Percentiles rank a stretch among this genome's conserved stretches.
Conservation (phyloP, 2,113 vertebrate species). For the Paradisaea rubra region DNA sequence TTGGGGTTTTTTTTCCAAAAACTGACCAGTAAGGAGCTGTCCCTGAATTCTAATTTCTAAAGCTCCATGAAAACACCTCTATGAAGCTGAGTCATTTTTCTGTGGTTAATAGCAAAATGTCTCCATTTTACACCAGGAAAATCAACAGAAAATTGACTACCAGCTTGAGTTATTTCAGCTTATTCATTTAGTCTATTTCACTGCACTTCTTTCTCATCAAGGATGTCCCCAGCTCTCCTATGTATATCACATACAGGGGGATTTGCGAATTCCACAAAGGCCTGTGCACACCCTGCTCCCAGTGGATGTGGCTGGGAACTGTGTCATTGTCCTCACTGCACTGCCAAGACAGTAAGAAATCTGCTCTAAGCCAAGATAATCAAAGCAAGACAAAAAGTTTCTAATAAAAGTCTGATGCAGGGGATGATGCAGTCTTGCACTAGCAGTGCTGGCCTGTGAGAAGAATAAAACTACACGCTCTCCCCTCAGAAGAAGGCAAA, state of each 20-base stretch:
- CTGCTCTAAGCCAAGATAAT: not conserved
- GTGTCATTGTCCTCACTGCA: not conserved
- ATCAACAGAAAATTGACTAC: not conserved
- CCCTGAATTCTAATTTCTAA: not conserved
- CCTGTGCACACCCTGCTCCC: not conserved
- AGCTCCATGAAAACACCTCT: not conserved
- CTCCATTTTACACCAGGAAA: not conserved
- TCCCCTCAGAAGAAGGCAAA: not conserved
- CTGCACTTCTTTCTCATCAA: not conserved
- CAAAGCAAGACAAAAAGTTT: not conserved
- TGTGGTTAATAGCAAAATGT: not conserved
- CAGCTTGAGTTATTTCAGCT: not conserved
- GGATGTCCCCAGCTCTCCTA: not conserved
- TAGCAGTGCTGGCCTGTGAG: not conserved
- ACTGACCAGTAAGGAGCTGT: not conserved
- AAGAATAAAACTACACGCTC: not conserved
- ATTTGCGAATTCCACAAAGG: not conserved
- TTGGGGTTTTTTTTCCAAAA: not conserved
- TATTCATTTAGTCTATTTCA: not conserved
- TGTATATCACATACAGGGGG: not conserved
- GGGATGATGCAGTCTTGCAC: not conserved
- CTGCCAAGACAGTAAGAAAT: not conserved
- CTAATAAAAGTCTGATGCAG: not conserved
- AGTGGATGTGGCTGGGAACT: not conserved
- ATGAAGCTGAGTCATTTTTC: not conserved